Evolutionary conservation across 2,797 vertebrate genomes (phyloP).

Genomic region (Poecilia gillii): DNA sequence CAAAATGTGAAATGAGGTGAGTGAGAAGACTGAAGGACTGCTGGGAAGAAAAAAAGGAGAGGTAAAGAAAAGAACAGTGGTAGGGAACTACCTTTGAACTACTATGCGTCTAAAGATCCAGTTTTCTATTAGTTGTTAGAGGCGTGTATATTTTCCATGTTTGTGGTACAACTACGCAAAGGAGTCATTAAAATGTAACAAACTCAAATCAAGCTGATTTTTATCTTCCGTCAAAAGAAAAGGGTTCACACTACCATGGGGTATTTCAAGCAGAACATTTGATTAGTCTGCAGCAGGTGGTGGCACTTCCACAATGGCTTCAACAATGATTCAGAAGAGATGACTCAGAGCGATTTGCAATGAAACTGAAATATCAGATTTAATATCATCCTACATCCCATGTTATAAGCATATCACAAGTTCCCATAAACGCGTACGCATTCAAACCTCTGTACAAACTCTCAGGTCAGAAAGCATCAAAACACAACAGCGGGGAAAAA

Average conservation of each 20-base stretch:
- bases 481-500: conserved; percentile 24
- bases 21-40: conserved; percentile 21
- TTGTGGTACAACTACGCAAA: neutral
- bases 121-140: conserved; percentile 52
- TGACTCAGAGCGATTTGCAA: conserved; percentile 17
- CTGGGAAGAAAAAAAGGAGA: conserved; percentile 34
- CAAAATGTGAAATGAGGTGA: conserved; percentile 38
- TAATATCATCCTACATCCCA: neutral
- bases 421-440: conserved; percentile 10
- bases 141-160: neutral
- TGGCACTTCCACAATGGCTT: conserved; percentile 5
- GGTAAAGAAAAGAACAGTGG: conserved; percentile 23
- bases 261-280: neutral
- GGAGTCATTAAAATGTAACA: neutral
- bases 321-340: conserved; percentile 6
- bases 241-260: neutral
- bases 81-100: conserved; percentile 46
- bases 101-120: conserved; percentile 49
- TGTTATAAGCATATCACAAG: conserved; percentile 18
- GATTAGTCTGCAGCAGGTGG: conserved; percentile 5
- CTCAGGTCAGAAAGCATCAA: conserved; percentile 31
- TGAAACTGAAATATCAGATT: neutral
- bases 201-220: neutral
- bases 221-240: neutral
- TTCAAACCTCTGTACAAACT: conserved; percentile 25